phyloP scores from a whole-genome alignment of 2,113 vertebrate genomes.

The Halcyon senegalensis region DNA sequence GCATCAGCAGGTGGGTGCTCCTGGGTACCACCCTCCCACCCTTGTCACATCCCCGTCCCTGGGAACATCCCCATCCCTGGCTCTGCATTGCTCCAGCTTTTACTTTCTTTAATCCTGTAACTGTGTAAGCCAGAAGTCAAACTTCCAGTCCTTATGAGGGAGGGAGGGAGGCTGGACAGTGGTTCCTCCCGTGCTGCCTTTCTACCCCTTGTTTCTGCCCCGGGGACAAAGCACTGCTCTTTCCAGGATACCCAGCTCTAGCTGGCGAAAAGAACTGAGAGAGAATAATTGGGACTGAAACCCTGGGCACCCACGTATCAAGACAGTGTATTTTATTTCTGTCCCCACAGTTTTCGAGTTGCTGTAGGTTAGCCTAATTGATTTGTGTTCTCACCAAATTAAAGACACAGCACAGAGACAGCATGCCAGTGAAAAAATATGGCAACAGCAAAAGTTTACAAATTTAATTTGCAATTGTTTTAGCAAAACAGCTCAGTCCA shows the following conservation, averaged over 20 bases:
- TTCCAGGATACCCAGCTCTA: neutral
- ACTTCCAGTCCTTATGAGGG: neutral
- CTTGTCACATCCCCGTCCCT: neutral
- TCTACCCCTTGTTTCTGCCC: neutral
- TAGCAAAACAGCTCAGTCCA: conserved; percentile 77
- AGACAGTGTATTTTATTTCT: neutral
- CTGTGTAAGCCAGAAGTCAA: neutral
- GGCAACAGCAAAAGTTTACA: conserved; percentile 72
- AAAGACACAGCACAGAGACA: conserved; percentile 35
- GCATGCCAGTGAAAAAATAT: conserved; percentile 66
- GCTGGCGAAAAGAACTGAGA: neutral
- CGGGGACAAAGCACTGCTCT: neutral
- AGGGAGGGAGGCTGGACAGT: neutral
- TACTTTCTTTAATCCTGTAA: neutral
- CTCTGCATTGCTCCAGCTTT: neutral
- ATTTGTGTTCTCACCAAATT: conserved; percentile 48
- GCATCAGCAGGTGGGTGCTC: neutral
- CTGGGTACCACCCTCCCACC: neutral
- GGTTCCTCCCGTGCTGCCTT: neutral
- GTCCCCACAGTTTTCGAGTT: neutral
- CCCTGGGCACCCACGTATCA: neutral
- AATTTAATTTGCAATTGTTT: conserved; percentile 74
- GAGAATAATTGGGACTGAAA: neutral
- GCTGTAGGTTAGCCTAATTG: conserved; percentile 48
- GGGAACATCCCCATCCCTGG: neutral